Percentiles rank a stretch among this genome's conserved stretches.
Conservation (phyloP, 2,888 invertebrate species). For the Thymelicus acteon region DNA sequence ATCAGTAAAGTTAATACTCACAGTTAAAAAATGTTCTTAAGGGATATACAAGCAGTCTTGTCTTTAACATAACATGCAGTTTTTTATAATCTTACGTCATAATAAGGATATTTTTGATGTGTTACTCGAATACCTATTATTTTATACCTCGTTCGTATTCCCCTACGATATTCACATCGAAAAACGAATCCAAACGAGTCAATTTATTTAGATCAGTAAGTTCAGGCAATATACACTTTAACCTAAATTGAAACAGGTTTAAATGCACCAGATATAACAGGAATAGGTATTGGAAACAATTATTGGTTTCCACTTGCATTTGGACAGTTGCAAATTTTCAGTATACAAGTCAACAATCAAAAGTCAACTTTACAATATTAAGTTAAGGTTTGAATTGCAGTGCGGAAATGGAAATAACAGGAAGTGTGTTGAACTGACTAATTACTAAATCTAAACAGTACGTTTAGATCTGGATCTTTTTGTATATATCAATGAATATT, state of each 20-base stretch:
- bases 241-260: conserved; percentile 14
- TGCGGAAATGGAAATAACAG: background rate
- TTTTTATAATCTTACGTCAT: too few species aligned
- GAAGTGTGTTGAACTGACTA: conserved; percentile 5
- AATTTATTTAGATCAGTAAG: conserved; percentile 9
- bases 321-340: background rate
- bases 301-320: conserved; percentile 10
- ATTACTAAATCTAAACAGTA: background rate
- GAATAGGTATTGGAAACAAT: conserved; percentile 20
- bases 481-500: too few species aligned
- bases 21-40: too few species aligned
- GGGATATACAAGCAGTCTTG: too few species aligned
- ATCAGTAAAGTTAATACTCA: too few species aligned
- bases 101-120: too few species aligned
- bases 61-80: too few species aligned
- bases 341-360: background rate
- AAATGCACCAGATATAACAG: background rate
- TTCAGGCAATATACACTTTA: conserved; percentile 5
- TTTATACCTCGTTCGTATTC: too few species aligned
- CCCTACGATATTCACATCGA: background rate
- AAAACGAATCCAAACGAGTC: background rate
- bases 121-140: too few species aligned
- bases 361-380: background rate
- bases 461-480: background rate
- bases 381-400: conserved; percentile 4